Conservation (phyloP, 2,888 invertebrate genomes). For the Beris morrisii region DNA sequence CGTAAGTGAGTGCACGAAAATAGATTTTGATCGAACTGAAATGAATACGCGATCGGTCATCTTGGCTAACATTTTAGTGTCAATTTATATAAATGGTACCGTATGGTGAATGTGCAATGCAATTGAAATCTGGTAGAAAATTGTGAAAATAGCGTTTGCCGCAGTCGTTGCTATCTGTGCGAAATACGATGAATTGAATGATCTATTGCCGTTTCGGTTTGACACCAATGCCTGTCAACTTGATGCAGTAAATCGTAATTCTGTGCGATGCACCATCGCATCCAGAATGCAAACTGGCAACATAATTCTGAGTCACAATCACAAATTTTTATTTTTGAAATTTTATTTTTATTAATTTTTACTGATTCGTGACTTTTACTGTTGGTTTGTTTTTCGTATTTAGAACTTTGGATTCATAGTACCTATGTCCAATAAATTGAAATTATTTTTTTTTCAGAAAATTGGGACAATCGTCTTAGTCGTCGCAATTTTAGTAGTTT, state of each 20-base stretch:
- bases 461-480: no score
- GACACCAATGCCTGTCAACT: slow-evolving; percentile 28
- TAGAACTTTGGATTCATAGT: no score
- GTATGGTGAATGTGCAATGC: slow-evolving; percentile 36
- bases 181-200: slow-evolving; percentile 29
- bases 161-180: not conserved
- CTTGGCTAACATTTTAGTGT: slow-evolving; percentile 39
- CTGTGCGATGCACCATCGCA: not conserved
- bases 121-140: slow-evolving; percentile 38
- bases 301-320: no score
- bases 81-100: slow-evolving; percentile 36
- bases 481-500: no score
- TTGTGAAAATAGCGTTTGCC: slow-evolving; percentile 23
- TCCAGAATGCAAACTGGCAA: no score
- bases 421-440: no score
- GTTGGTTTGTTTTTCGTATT: no score
- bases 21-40: slow-evolving; percentile 36
- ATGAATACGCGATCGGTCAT: slow-evolving; percentile 36
- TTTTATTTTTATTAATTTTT: no score
- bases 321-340: no score
- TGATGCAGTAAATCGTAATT: slow-evolving; percentile 24
- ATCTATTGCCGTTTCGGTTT: slow-evolving; percentile 14
- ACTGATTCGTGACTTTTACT: not conserved
- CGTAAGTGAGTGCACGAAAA: slow-evolving; percentile 34
- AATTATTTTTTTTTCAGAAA: no score